Base-by-base conservation (phyloP, 2,888 invertebrate species). In the Branchipolynoe longqiensis region DNA sequence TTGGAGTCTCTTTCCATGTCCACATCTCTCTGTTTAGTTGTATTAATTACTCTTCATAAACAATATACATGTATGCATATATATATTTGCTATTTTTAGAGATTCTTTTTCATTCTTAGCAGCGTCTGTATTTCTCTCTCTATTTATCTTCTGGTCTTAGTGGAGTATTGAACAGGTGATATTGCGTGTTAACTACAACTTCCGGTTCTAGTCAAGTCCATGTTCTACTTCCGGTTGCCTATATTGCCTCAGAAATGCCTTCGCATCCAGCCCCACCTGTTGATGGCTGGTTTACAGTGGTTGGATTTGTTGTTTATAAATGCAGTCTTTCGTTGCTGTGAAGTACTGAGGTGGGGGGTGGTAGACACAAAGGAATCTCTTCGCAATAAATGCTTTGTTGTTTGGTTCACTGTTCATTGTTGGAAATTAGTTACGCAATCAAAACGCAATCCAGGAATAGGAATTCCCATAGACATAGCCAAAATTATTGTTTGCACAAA, bases 151-250 rank as follows among this genome's bases (percentile, higher is more conserved):
- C n/a, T n/a, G n/a, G n/a, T n/a, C n/a, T n/a, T n/a, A n/a, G n/a
- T 38, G 38, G 69, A 69, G 69, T 69, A 69, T 69, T 69, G 69
- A 36, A 38, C 69, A 69, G 69, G 69, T 36, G 18, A 33, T 69
- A 69, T 69, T 69, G 69, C 69, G 69, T 69, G 36, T 69, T 69
- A 22, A 4, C 38, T 36, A 38, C 36, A 69, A 69, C 62, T 62
- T 62, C 62, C 25, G 31, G 62, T n/a, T 62, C 31, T 62, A 28
- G 31, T 31, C 62, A 2, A 2, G 31, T 62, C 62, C 25, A 62
- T 18, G 48, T 48, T 48, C 18, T 48, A 48, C 8, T 48, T 48
- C 48, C 8, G 48, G 8, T 48, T 8, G 48, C 14, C 38, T 18
- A 69, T 38, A 38, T 38, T 25, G 38, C 69, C 33, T 1, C 33